Base-by-base conservation (phyloP, 2,888 invertebrate genomes). In the Lithosia quadra region DNA sequence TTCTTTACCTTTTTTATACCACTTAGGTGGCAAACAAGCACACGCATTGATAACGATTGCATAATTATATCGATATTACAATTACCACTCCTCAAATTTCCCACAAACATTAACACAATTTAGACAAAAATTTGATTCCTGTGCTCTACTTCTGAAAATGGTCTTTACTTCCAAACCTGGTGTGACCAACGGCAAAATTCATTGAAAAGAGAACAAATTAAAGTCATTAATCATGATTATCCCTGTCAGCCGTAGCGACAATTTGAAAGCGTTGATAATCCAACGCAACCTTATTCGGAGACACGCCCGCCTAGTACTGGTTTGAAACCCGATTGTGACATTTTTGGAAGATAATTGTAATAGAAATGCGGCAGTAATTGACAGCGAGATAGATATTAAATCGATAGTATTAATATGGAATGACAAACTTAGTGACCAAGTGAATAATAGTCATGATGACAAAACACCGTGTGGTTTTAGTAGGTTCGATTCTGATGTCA, bases 251-350 rank as follows among this genome's bases (percentile, higher is more conserved):
- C 81, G 70, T 74, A 69, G 43, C 78, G 74, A 59, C 68, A 62
- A 71, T 69, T 72, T 59, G 81, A 81, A 81, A 81, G 81, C 81
- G 81, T 81, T 74, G 65, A 77, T 75, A 78, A 80, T 81, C 61
- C 33, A 9, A 69, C 62, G n/a, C 55, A 49, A 55, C 69, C 66
- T 69, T 69, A 69, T 69, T 66, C 49, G 63, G 55, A 11, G 53
- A 62, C n/a, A 60, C 62, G 61, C 34, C 43, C 22, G 21, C 58
- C 24, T 13, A 36, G 49, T 62, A 62, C 67, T 56, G 64, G 70
- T 68, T 68, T 65, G 68, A 21, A 13, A 21, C 68, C 24, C 13
- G 43, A 55, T 34, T 9, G 43, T 49, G 64, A 68, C 68, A 56
- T 22, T 64, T 68, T 68, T 65, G 68, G 68, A 33, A 56, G 63